Evolutionary conservation across 2,797 vertebrate genomes (phyloP).

Genomic region (Notolabrus celidotus): DNA sequence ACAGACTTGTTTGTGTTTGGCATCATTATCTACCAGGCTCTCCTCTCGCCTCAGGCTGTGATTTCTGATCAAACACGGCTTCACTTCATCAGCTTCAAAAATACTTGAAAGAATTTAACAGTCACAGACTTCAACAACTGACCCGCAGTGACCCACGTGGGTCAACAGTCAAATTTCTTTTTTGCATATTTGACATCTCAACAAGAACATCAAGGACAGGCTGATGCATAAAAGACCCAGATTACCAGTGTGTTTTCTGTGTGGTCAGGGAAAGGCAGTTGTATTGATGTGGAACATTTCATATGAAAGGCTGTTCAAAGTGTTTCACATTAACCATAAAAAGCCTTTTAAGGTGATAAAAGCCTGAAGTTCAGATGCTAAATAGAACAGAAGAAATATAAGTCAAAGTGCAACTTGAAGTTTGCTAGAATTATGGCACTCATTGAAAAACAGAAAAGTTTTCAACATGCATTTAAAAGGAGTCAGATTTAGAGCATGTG

Average conservation of each 20-base stretch:
- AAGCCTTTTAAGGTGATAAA: constrained; percentile 21
- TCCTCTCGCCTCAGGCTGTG: constrained; percentile 16
- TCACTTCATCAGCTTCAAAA: constrained; percentile 4
- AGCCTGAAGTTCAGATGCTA: constrained; percentile 16
- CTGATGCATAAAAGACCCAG: background rate
- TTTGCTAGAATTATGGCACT: background rate
- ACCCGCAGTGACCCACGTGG: background rate
- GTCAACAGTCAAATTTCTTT: constrained; percentile 13
- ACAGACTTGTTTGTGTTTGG: constrained; percentile 20
- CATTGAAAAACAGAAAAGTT: constrained; percentile 1
- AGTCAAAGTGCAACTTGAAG: constrained; percentile 25
- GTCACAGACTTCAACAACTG: background rate
- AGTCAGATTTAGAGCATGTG: constrained; percentile 3
- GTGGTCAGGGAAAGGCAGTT: background rate
- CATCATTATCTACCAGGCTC: constrained; percentile 23
- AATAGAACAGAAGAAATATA: constrained; percentile 16
- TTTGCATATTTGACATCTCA: constrained; percentile 3
- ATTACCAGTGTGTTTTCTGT: constrained; percentile 3
- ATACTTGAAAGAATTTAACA: constrained; percentile 5
- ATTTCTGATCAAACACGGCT: constrained; percentile 35
- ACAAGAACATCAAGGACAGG: background rate
- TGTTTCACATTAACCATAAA: constrained; percentile 19
- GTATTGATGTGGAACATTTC: constrained; percentile 21
- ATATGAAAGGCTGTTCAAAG: constrained; percentile 11
- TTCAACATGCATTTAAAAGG: constrained; percentile 5